Evolutionary conservation across 2,797 vertebrate species (phyloP), one percentile per base, ranked within the genome.

Genomic region (Phalanger gymnotis): DNA sequence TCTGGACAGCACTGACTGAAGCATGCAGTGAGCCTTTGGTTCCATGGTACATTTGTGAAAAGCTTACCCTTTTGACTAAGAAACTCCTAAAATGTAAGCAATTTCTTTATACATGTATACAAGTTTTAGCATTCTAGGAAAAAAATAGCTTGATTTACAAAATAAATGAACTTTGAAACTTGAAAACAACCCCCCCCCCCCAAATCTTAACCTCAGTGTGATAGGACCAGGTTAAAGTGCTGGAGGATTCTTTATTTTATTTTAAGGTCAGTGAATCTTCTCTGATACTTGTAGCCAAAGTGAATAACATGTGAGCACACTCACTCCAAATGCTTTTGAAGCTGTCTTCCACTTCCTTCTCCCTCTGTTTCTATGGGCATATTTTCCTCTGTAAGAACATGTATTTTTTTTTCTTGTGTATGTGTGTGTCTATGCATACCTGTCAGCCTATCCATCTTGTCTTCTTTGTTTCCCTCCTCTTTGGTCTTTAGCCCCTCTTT

Each of bases 91-190:
- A 95, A 56, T 10, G 22, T 34, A 73, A 34, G 2, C 73, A 7
- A 90, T 95, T 95, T 95, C 58, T 92, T 90, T 30, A n/a, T 53
- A 58, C 9, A 95, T 56, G 31, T 90, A 25, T 92, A 92, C 7
- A 54, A 94, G 3, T 94, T 56, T 97, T 73, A 94, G 91, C 3
- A 90, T 40, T 93, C 91, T 34, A 90, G 14, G 28, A 92, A 52
- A 53, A 47, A 94, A 94, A 87, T 27, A 53, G 53, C 93, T 96
- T 93, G 95, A 95, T 96, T 96, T 96, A 92, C 11, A 34, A n/a
- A 66, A 93, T 93, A 91, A 81, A 96, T 87, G 54, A 95, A 97
- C 52, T 66, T 94, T 53, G 96, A 53, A 40, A 94, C 93, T 96
- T 95, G 90, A 96, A 97, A 96, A 96, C 54, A 91, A 92, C 96